Evolutionary conservation across 2,113 vertebrate species (phyloP), one percentile per base, ranked within the genome.

Genomic region (Zosterops lateralis): DNA sequence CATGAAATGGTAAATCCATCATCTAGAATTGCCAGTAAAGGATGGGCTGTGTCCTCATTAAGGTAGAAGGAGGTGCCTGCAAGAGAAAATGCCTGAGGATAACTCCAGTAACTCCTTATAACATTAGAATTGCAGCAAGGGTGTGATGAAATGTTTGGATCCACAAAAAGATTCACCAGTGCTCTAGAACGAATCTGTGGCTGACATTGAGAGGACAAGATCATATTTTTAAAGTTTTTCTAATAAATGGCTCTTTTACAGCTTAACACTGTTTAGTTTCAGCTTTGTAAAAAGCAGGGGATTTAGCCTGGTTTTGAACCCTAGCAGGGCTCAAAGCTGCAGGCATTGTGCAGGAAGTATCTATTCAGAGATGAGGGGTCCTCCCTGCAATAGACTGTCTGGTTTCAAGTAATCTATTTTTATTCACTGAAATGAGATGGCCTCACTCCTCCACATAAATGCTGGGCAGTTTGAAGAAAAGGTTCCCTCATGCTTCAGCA

Each of bases 51-150:
- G 68, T 98, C 98, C 96, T 98, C 98, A 24, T 98, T 96, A 68
- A 99, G 98, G 81, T 97, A 97, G 87, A 99, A 99, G 84, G 95
- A 98, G 12, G 98, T 99, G 32, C 99, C 99, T 99, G 96, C 12
- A 62, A 93, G 61, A 96, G 45, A 92, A 45, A 87, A 83, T 51
- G 65, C 38, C 28, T 62, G 65, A 96, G 73, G 67, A n/a, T 80
- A 75, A 89, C 50, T 45, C 11, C 45, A 67, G 44, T 45, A 79
- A 25, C 32, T 85, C 32, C 13, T 36, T 47, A 18, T 4, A 78
- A n/a, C 32, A 64, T 66, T 83, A 70, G 40, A 40, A n/a, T 76
- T 89, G 36, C 58, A 85, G 54, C 40, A 62, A 68, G 50, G 22
- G 25, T 53, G 14, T 40, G 19, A 38, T 56, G 31, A 90, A 83